Conservation (phyloP, 2,888 invertebrate genomes). For the Malachius bipustulatus region DNA sequence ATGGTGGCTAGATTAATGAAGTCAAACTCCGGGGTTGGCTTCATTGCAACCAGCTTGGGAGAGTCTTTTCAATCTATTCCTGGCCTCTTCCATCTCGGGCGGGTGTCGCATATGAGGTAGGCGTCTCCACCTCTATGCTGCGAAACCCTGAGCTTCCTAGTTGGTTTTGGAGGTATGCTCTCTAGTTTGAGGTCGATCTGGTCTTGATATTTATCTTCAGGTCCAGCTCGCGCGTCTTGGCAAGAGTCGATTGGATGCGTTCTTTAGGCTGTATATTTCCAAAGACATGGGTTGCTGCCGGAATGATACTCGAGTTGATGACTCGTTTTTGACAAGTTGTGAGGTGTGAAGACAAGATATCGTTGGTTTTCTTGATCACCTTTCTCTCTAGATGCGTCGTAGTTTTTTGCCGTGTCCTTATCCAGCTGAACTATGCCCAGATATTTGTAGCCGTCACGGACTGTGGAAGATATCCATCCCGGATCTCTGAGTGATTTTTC, state of each 20-base stretch:
- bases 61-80: slow-evolving; percentile 4
- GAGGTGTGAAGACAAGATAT: neutral
- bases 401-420: neutral
- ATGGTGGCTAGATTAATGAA: slow-evolving; percentile 7
- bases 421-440: neutral
- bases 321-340: neutral
- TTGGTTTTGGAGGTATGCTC: too few species aligned
- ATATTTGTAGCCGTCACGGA: slow-evolving; percentile 4
- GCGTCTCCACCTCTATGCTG: slow-evolving; percentile 10
- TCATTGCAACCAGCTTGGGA: slow-evolving; percentile 8
- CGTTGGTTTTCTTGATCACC: neutral
- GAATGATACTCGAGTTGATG: neutral
- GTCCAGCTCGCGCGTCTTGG: neutral
- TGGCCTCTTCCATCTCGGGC: slow-evolving; percentile 7
- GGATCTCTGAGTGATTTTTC: neutral
- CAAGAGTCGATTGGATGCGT: neutral
- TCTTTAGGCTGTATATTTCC: neutral
- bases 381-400: neutral
- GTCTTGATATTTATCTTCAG: neutral
- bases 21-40: slow-evolving; percentile 9
- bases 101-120: slow-evolving; percentile 10
- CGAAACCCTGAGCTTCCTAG: slow-evolving; percentile 4
- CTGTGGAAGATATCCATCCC: neutral
- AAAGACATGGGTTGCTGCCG: slow-evolving; percentile 1
- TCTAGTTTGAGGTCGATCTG: too few species aligned